Evolutionary conservation across 2,113 vertebrate genomes (phyloP).

Genomic region (Agelaius phoeniceus): DNA sequence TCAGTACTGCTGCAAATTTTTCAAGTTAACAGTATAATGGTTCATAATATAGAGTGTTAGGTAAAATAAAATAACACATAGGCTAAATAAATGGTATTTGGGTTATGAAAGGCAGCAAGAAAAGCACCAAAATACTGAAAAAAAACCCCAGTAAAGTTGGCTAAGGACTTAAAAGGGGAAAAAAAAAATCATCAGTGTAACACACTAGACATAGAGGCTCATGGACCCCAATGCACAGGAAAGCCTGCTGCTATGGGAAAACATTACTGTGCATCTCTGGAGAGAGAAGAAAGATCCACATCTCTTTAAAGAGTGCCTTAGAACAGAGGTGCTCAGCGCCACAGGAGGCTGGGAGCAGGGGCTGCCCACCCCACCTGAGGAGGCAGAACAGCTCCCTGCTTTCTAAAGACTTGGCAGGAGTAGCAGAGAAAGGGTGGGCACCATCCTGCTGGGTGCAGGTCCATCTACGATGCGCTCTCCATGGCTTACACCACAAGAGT

Average conservation of each 20-base stretch:
- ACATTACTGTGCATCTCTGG: neutral
- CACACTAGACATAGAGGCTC: neutral
- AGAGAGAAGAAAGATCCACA: neutral
- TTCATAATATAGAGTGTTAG: neutral
- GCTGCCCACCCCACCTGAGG: neutral
- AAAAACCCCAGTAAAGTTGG: neutral
- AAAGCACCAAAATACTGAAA: slow-evolving; percentile 8
- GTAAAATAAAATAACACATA: neutral
- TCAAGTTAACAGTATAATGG: slow-evolving; percentile 37
- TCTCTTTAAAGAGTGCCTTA: neutral
- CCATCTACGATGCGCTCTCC: fast-evolving
- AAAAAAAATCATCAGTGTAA: neutral
- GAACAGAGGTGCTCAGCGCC: neutral
- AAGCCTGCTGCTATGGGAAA: neutral
- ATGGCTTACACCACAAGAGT: neutral
- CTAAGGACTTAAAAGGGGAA: neutral
- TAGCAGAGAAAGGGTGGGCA: neutral
- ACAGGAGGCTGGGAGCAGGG: neutral
- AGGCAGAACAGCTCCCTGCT: neutral
- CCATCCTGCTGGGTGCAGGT: fast-evolving
- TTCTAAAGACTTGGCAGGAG: neutral
- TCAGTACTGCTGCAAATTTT: slow-evolving; percentile 9
- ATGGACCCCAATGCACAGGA: neutral
- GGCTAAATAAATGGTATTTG: neutral
- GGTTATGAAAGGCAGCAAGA: slow-evolving; percentile 14